phyloP scores from a whole-genome alignment of 2,888 invertebrate species.

The Monochamus alternatus region DNA sequence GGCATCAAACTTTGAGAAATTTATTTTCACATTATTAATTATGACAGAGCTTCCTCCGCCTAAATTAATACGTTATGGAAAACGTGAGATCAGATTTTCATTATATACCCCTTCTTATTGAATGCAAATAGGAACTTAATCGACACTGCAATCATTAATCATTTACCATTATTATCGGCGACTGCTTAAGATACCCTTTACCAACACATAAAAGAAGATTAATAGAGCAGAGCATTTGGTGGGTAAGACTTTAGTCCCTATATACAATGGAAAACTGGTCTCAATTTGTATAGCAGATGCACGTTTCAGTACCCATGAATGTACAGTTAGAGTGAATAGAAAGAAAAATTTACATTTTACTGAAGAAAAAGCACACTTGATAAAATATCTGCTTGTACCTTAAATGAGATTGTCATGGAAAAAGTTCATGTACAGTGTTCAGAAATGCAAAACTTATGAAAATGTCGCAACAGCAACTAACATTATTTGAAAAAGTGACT shows the following conservation, averaged over 20 bases:
- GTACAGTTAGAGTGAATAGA: neutral
- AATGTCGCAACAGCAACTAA: too few species aligned
- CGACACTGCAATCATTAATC: conserved; percentile 41
- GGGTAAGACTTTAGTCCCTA: conserved; percentile 19
- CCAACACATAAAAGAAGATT: conserved; percentile 28
- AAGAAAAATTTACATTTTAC: too few species aligned
- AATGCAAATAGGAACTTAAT: conserved; percentile 38
- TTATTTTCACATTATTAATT: conserved; percentile 25
- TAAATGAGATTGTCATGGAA: too few species aligned
- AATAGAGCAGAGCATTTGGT: conserved; percentile 17
- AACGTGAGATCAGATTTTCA: conserved; percentile 24
- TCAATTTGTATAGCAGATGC: conserved; percentile 7
- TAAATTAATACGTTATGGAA: conserved; percentile 20
- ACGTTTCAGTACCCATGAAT: conserved; percentile 1
- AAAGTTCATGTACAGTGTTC: too few species aligned
- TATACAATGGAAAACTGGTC: conserved; percentile 3
- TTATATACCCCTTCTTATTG: conserved; percentile 3
- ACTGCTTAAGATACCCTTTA: conserved; percentile 18
- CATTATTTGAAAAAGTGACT: too few species aligned
- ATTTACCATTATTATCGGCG: conserved; percentile 10
- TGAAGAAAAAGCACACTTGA: too few species aligned
- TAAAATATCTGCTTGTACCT: too few species aligned
- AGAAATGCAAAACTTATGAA: too few species aligned
- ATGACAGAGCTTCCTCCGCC: neutral
- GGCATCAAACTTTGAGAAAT: neutral